Base-by-base conservation (phyloP, 2,113 vertebrate species). In the Gymnogyps californianus region DNA sequence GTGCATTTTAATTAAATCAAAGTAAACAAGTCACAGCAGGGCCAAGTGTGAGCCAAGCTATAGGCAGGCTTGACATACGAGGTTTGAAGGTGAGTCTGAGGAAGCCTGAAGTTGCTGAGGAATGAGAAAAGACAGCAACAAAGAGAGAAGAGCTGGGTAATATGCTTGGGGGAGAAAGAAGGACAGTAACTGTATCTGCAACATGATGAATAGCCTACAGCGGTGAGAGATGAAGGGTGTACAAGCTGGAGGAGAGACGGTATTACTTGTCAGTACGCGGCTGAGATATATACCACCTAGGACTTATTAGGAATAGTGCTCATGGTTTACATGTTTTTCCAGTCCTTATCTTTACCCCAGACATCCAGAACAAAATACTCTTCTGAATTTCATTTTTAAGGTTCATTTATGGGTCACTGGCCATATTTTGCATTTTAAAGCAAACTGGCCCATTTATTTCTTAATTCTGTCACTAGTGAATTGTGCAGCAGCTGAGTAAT, bases 1-100 rank as follows among this genome's bases (percentile, higher is more conserved):
- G 70, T 89, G 96, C 92, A 95, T 94, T 93, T 96, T 96, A 93
- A 97, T 97, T 95, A 98, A 96, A 91, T 94, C 78, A 96, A 89
- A 97, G 64, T 89, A 97, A 97, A 97, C 94, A 96, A 95, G 89
- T 78, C 85, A 89, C 74, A 92, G 94, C 79, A 87, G 69, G 83
- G 89, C 87, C 69, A 90, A 93, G 44, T 6, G 58, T 47, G 54
- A 96, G 76, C 77, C 93, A 95, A 93, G 61, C 76, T 71, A 85
- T 70, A 91, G 91, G 93, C 87, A 96, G 57, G 58, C 29, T 66
- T 96, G 67, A 82, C 87, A 92, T 57, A 72, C 0, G 1, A 94
- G 87, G 87, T 75, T 93, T 91, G 89, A 95, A 97, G 92, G 93
- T 97, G 95, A 97, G 61, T 78, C 61, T 92, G 70, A 95, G 54